Base-by-base conservation (phyloP, 2,888 invertebrate species). In the Dichetophora obliterata region DNA sequence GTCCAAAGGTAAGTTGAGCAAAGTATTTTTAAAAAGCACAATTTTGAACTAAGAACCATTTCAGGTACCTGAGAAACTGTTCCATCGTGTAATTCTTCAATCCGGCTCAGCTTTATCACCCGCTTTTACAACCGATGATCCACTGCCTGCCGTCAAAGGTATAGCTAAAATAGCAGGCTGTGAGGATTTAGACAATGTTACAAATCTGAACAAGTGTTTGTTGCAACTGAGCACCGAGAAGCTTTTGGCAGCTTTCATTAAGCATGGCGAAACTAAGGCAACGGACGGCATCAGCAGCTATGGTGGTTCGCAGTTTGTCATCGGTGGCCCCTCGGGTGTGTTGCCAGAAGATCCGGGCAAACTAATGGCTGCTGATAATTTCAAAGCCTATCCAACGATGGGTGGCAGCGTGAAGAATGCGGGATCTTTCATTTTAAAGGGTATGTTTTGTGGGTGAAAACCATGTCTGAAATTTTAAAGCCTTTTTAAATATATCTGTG, bases 51-150 rank as follows among this genome's bases (percentile, higher is more conserved):
- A 80, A 19, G 27, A 48, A n/a, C 19, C 43, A n/a, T n/a, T 22
- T 34, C 70, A 80, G 80, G 80, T 88, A 6, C 85, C 86, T 0
- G 75, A 85, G 84, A 90, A 89, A 43, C 86, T 91, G 37, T 91
- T 92, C 84, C 90, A 90, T 75, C 88, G 89, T 34, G 90, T 90
- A 11, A 91, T 92, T 79, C 87, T 91, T 31, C 91, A 91, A 81
- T 91, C 91, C 69, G 91, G 91, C 1, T 90, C 91, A 9, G 89
- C 90, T 0, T 80, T 91, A 2, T 90, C 90, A 66, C 90, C 90
- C 1, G 90, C 91, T 84, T 90, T 91, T 22, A 87, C 91, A 22
- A 91, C 91, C 75, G 85, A 86, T 14, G 83, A 89, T 22, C 90
- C 91, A 0, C 75, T 87, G 52, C 74, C 81, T 1, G 85, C 88